Conservation (phyloP, 2,797 vertebrate genomes). For the Chloroceryle amazona region DNA sequence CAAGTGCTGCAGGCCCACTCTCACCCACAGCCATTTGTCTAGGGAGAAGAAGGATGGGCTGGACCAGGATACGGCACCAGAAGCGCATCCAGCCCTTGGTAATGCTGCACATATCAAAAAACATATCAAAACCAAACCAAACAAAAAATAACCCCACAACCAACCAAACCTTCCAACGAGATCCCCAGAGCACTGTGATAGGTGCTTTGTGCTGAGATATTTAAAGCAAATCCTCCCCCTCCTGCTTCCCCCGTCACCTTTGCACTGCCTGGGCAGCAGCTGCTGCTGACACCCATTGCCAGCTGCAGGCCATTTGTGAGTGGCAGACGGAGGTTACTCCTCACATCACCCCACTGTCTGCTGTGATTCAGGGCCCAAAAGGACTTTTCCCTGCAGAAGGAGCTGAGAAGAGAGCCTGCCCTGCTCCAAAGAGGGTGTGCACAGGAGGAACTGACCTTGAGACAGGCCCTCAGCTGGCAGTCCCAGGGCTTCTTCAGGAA, state of each 20-base stretch:
- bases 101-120: neutral
- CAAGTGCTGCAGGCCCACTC: neutral
- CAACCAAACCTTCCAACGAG: neutral
- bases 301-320: neutral
- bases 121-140: no score
- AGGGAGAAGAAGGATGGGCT: neutral
- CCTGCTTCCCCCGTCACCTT: no score
- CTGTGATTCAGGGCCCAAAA: neutral
- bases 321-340: neutral
- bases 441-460: neutral
- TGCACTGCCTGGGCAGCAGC: neutral
- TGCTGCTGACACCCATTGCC: neutral
- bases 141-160: no score
- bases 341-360: neutral
- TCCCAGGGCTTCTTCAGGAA: constrained; percentile 22
- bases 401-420: neutral
- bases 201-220: neutral
- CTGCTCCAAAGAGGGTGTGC: neutral
- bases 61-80: neutral
- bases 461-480: neutral
- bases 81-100: neutral
- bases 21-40: neutral
- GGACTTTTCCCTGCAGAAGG: neutral
- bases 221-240: neutral
- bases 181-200: neutral